These are phyloP conservation scores for Folsomia candida DNA, from an alignment of 2,888 invertebrate genomes.

Conservation along the genomic window DNA sequence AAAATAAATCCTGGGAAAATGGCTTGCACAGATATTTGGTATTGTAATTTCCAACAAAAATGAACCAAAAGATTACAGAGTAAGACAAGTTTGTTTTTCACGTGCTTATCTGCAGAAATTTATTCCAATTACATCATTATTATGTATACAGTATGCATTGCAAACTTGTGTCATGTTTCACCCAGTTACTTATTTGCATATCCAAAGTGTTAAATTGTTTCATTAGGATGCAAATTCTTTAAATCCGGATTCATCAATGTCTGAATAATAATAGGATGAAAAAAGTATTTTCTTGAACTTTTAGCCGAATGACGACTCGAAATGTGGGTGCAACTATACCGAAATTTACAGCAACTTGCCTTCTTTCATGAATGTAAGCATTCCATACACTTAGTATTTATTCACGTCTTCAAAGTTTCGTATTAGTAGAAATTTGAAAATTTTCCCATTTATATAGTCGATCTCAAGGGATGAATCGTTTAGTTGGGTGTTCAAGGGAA, in stretches of 20 bases:
- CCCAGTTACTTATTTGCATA: neutral
- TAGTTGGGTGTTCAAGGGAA: constrained; percentile 36
- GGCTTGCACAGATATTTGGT: too few species aligned
- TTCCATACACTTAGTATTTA: too few species aligned
- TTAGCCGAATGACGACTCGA: neutral
- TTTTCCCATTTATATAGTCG: constrained; percentile 25
- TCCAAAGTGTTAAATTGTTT: neutral
- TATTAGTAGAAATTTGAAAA: too few species aligned
- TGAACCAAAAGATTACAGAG: neutral
- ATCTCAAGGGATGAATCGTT: constrained; percentile 33
- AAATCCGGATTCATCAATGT: too few species aligned
- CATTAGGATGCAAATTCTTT: neutral
- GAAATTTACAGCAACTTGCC: constrained; percentile 32
- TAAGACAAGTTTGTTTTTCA: neutral
- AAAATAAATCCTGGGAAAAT: neutral
- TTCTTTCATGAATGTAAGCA: constrained; percentile 27
- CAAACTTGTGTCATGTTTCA: neutral
- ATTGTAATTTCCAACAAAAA: neutral
- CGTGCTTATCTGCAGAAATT: neutral
- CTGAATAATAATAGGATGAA: too few species aligned
- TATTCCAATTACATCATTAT: neutral
- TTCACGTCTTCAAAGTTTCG: too few species aligned
- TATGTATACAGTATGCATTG: neutral
- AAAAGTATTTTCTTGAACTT: too few species aligned
- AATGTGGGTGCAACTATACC: constrained; percentile 32